These are phyloP conservation scores for Heliocidaris tuberculata DNA, from an alignment of 35 echinoderm and acorn worm genomes.

Conservation along the genomic window DNA sequence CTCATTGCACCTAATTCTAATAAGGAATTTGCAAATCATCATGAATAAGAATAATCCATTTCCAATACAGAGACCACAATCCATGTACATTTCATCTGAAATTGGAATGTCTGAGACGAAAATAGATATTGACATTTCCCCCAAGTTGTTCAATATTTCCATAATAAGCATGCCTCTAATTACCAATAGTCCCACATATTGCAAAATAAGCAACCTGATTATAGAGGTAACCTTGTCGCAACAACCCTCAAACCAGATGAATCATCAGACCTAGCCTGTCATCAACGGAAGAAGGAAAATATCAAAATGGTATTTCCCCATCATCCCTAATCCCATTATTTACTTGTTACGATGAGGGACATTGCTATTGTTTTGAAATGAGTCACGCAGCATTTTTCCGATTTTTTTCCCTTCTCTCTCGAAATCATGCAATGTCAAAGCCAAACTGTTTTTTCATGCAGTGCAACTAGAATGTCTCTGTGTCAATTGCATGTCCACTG, in stretches of 20 bases:
- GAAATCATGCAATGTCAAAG: not conserved
- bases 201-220: not conserved
- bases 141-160: not conserved
- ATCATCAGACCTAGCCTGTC: not conserved
- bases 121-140: not conserved
- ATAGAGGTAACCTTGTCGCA: not conserved
- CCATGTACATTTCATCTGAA: not conserved
- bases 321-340: not conserved
- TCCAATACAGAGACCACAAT: not conserved
- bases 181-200: not conserved
- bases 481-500: not conserved
- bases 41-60: not conserved
- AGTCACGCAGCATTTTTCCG: not conserved
- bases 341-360: not conserved
- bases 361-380: constrained; percentile 10
- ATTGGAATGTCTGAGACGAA: not conserved
- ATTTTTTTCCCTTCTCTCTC: not conserved
- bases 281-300: not conserved
- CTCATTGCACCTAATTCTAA: not conserved
- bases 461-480: not conserved
- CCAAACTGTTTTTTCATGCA: no score
- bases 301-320: constrained; percentile 10
- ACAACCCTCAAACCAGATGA: constrained; percentile 16
- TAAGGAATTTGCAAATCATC: not conserved
- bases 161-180: not conserved